Conservation (phyloP, 2,113 vertebrate species). For the Ceyx melanurus region DNA sequence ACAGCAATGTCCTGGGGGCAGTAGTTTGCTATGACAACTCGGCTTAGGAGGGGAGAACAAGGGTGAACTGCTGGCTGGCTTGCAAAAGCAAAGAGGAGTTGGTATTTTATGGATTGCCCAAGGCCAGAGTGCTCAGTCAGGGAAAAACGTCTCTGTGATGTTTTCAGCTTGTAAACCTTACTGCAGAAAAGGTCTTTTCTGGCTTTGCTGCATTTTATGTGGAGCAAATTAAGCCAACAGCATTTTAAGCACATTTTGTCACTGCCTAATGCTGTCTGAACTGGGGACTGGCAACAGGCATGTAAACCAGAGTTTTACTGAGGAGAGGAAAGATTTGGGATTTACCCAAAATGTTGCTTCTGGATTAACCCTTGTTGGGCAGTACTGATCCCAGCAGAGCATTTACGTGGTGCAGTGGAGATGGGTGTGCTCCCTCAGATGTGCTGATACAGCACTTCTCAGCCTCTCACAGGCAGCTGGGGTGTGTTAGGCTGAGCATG, state of each 20-base stretch:
- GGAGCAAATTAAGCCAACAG: background rate
- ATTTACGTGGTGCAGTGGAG: background rate
- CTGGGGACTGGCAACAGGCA: background rate
- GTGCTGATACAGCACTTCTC: rapidly evolving
- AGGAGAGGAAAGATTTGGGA: background rate
- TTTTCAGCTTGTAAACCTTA: background rate
- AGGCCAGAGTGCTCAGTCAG: background rate
- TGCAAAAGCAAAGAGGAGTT: background rate
- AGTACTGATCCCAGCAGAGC: background rate
- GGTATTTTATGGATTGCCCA: background rate
- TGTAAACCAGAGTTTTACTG: rapidly evolving
- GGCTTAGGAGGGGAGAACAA: background rate
- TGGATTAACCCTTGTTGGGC: background rate
- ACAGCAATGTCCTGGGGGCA: conserved; percentile 57
- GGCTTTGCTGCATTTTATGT: background rate
- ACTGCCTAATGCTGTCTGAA: background rate
- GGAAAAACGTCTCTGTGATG: background rate
- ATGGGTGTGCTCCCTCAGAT: too few relatives aligned
- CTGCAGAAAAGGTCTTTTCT: background rate
- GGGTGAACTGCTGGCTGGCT: background rate
- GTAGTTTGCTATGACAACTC: conserved; percentile 64
- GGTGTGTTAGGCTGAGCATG: rapidly evolving
- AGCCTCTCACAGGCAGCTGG: rapidly evolving
- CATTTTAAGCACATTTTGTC: background rate
- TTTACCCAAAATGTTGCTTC: background rate